Evolutionary conservation across 1,140 invertebrate genomes (phyloP).

Genomic region (Pentalonia nigronervosa): DNA sequence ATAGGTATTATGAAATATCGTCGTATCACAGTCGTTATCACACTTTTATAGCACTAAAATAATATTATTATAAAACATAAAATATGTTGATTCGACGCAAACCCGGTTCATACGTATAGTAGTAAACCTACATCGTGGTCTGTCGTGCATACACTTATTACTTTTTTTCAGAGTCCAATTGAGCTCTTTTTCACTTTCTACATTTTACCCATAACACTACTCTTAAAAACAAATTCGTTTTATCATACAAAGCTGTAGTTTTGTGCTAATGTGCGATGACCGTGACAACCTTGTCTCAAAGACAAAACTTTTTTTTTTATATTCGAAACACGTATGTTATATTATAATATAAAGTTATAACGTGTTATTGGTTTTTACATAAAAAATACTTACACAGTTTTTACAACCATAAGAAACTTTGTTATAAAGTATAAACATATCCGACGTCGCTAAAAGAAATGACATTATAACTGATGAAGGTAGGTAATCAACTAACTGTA

Average conservation of each 20-base stretch:
- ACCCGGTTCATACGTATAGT: background rate
- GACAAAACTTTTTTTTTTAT: no score
- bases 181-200: conserved; percentile 11
- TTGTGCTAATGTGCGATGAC: no score
- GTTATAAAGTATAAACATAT: background rate
- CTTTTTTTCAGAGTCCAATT: background rate
- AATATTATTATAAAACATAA: background rate
- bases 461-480: background rate
- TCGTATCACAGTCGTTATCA: background rate
- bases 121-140: background rate
- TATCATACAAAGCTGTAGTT: background rate
- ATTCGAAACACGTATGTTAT: no score
- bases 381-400: background rate
- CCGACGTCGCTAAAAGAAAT: no score
- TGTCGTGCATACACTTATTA: background rate
- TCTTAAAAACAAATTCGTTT: background rate
- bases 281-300: no score
- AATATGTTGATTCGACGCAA: background rate
- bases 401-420: background rate
- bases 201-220: background rate
- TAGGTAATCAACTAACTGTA: background rate
- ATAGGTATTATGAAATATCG: background rate
- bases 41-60: background rate
- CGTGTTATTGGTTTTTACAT: background rate
- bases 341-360: background rate